Evolutionary conservation across 2,113 vertebrate genomes (phyloP), one percentile per base, ranked within the genome.

Genomic region (Euleptes europaea): DNA sequence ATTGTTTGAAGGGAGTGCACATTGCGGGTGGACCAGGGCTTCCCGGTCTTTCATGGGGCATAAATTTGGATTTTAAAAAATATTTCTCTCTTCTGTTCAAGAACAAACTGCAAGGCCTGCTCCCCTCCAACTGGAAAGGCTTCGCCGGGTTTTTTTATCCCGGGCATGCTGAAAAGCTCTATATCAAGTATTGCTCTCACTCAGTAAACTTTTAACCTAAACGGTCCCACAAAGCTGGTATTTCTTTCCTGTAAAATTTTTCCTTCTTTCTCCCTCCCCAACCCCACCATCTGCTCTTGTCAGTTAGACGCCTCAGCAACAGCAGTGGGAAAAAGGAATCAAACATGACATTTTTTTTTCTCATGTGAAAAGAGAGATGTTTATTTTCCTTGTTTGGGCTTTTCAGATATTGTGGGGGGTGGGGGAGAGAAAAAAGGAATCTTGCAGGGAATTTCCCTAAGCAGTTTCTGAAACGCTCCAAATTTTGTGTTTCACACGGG

Each of bases 201-300:
- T 89, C 90, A 89, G 84, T 93, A 42, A 89, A 85, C 38, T 74
- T 91, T 91, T 87, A 86, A 85, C 92, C 92, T 42, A 14, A 3
- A 2, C 82, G 78, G 85, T 88, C 91, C 93, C 80, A 92, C 85
- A 91, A 94, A 93, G 89, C 90, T 82, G 91, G 87, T 67, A 54
- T 47, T 83, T 78, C 69, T 89, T 92, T 71, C 67, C 67, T 13
- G 51, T 54, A 1, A 26, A 42, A 81, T 40, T 72, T 69, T 0
- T 13, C 51, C 42, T 54, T 80, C 80, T 83, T 73, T 26, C 51
- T 44, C 21, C 1, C 5, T 90, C 82, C 85, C 7, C 74, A 86
- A 66, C 86, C 88, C 31, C 85, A 80, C 91, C 96, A 95, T 92
- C 95, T 96, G 96, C 94, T 95, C 84, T 19, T 49, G 82, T 95